Conservation (phyloP, 1,140 invertebrate species). For the Pararge aegeria region DNA sequence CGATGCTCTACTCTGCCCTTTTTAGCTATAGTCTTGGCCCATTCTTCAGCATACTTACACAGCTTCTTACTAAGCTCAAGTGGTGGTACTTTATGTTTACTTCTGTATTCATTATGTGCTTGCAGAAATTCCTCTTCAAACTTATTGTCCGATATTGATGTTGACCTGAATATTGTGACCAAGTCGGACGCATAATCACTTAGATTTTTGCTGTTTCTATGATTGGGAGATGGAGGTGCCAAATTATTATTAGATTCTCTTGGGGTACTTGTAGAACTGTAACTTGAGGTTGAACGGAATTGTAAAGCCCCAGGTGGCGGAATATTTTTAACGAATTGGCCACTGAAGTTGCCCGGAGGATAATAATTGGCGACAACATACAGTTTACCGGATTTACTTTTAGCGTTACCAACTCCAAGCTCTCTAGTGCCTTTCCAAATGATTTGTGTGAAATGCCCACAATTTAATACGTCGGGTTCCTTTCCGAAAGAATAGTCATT, state of each 20-base stretch:
- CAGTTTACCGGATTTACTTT: constrained; percentile 80
- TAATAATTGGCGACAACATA: constrained; percentile 89
- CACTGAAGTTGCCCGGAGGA: constrained; percentile 90
- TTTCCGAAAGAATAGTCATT: constrained; percentile 82
- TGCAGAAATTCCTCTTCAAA: constrained; percentile 84
- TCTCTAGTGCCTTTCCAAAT: constrained; percentile 88
- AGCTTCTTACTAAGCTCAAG: constrained; percentile 86
- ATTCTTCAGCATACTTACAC: constrained; percentile 88
- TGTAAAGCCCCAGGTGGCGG: constrained; percentile 73
- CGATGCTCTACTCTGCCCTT: constrained; percentile 87
- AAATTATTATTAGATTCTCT: constrained; percentile 48
- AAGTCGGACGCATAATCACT: constrained; percentile 56
- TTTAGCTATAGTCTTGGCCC: constrained; percentile 87
- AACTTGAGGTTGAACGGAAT: constrained; percentile 39
- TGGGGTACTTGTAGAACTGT: constrained; percentile 26
- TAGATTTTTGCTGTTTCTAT: constrained; percentile 63
- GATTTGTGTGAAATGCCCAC: constrained; percentile 87
- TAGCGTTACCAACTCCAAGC: constrained; percentile 88
- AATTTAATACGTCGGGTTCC: constrained; percentile 81
- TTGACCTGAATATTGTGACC: constrained; percentile 57
- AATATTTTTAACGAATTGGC: constrained; percentile 87
- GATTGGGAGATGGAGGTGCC: constrained; percentile 43
- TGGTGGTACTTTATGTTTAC: constrained; percentile 84
- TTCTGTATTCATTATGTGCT: constrained; percentile 88
- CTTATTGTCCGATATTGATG: constrained; percentile 57